Evolutionary conservation across 2,888 invertebrate genomes (phyloP).

Genomic region (Latrodectus elegans): DNA sequence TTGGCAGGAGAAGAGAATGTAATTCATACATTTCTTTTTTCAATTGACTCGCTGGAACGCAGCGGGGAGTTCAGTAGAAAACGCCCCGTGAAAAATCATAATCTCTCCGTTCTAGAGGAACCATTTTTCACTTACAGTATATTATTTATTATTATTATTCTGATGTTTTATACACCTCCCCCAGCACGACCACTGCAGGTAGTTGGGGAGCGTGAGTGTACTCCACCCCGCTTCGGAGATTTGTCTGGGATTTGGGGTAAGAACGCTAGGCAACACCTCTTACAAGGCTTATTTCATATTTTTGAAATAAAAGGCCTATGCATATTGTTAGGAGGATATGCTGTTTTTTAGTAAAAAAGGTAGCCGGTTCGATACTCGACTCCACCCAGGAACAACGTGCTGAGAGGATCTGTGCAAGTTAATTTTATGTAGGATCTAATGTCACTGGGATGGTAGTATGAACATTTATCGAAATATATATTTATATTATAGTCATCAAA

Average conservation of each 20-base stretch:
- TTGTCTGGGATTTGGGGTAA: background rate
- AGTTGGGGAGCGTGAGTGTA: background rate
- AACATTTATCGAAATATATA: too few relatives aligned
- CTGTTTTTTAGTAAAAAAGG: too few relatives aligned
- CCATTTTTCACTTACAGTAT: conserved; percentile 31
- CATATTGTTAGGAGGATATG: too few relatives aligned
- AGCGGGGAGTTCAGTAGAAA: conserved; percentile 38
- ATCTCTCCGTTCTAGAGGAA: conserved; percentile 10
- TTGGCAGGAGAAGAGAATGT: conserved; percentile 20
- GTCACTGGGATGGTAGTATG: too few relatives aligned
- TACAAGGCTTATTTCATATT: background rate
- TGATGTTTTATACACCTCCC: background rate
- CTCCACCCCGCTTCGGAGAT: conserved; percentile 1
- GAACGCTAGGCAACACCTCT: background rate
- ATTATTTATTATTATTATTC: conserved; percentile 3
- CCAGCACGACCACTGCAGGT: background rate
- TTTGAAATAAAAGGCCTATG: background rate
- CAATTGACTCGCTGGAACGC: conserved; percentile 40
- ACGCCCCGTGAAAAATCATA: conserved; percentile 66
- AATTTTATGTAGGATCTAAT: too few relatives aligned
- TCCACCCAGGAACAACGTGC: too few relatives aligned
- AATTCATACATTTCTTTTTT: conserved; percentile 51
- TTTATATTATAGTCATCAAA: too few relatives aligned
- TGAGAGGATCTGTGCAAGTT: too few relatives aligned
- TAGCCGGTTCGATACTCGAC: too few relatives aligned